These are phyloP conservation scores for Drosophila equinoxialis DNA, from an alignment of 1,140 invertebrate species.

Conservation along the genomic window DNA sequence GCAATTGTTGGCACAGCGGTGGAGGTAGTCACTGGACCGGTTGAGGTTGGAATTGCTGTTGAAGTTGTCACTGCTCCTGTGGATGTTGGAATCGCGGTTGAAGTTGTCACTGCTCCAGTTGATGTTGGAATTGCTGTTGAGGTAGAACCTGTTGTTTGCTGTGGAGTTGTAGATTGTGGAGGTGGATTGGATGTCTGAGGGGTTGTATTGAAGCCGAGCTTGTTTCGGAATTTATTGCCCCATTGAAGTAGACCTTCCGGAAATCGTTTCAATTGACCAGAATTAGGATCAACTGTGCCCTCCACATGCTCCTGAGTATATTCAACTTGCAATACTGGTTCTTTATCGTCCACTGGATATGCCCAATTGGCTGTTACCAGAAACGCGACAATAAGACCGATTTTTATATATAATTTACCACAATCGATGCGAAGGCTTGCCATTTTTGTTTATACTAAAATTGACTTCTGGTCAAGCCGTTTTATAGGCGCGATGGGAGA, in stretches of 20 bases:
- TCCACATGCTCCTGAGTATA: not conserved
- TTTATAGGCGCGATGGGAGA: not conserved
- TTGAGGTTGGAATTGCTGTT: not conserved
- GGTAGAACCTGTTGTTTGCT: not conserved
- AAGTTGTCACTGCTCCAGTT: not conserved
- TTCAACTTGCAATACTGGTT: not conserved
- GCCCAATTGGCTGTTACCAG: not conserved
- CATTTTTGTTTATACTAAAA: constrained; percentile 5
- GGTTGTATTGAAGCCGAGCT: not conserved
- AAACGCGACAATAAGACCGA: not conserved
- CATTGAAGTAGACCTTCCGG: not conserved
- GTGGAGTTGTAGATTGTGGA: not conserved
- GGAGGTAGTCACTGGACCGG: too few relatives aligned
- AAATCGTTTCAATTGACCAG: not conserved
- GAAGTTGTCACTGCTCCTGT: not conserved
- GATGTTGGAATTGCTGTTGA: not conserved
- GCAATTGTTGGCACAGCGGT: too few relatives aligned
- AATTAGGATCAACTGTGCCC: not conserved
- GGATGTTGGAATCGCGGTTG: not conserved
- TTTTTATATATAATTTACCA: not conserved
- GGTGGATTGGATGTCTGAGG: not conserved
- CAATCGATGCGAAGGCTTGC: not conserved
- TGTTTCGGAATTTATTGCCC: not conserved
- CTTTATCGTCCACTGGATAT: not conserved
- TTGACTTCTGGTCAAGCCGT: not conserved